These are phyloP conservation scores for Phoronis australis DNA, from an alignment of 2,888 invertebrate species.

Conservation along the genomic window DNA sequence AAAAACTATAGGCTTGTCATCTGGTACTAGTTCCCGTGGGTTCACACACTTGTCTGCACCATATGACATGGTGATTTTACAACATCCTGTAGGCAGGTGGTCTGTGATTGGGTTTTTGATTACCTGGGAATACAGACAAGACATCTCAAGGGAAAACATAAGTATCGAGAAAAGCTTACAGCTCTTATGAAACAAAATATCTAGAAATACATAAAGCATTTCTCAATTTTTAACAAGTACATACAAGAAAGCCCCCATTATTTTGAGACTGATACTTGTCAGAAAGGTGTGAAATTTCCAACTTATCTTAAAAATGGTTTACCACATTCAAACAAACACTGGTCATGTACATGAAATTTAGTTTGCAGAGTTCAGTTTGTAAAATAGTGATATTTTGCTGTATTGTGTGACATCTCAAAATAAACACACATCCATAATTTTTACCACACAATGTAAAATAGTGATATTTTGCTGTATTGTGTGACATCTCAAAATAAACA, in stretches of 20 bases:
- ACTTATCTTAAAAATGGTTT: too few species aligned
- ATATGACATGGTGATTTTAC: constrained; percentile 85
- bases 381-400: too few species aligned
- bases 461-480: too few species aligned
- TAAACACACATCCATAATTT: too few species aligned
- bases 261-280: neutral
- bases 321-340: too few species aligned
- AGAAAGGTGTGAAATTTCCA: neutral
- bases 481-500: too few species aligned
- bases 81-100: constrained; percentile 90
- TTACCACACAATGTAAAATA: too few species aligned
- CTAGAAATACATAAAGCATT: neutral
- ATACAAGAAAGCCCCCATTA: neutral
- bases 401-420: too few species aligned
- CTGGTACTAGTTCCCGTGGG: constrained; percentile 74
- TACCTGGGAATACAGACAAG: constrained; percentile 35
- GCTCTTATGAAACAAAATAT: neutral
- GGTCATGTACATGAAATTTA: too few species aligned
- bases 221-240: neutral
- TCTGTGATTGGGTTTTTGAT: constrained; percentile 94
- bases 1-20: constrained; percentile 75
- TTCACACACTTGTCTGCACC: constrained; percentile 68
- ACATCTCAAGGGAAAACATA: neutral
- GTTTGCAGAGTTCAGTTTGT: too few species aligned
- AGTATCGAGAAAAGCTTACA: neutral